Percentiles rank a stretch among this genome's conserved stretches.
These are phyloP conservation scores for Sminthurides bifidus DNA, from an alignment of 1,140 invertebrate species.

Conservation along the genomic window DNA sequence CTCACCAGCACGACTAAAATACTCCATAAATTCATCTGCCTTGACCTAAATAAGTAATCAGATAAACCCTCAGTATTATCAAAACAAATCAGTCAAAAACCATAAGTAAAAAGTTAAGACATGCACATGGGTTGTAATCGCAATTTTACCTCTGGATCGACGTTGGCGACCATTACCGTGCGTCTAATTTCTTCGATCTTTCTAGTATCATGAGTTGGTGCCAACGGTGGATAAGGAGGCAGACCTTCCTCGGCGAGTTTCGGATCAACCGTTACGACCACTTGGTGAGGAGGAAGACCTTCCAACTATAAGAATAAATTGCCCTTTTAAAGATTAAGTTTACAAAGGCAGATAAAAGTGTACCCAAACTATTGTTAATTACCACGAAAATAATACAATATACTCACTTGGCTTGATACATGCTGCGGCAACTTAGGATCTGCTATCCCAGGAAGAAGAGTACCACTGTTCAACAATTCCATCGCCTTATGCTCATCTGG, in stretches of 20 bases:
- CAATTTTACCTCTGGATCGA: slow-evolving; percentile 48
- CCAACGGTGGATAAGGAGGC: slow-evolving; percentile 82
- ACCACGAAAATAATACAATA: not conserved
- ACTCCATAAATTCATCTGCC: slow-evolving; percentile 67
- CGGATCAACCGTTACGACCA: slow-evolving; percentile 84
- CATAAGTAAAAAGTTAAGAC: slow-evolving; percentile 18
- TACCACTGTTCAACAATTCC: slow-evolving; percentile 76
- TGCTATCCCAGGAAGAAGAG: slow-evolving; percentile 60
- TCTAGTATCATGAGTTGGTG: slow-evolving; percentile 72
- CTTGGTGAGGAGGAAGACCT: slow-evolving; percentile 63
- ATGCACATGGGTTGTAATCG: not conserved
- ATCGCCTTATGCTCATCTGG: slow-evolving; percentile 88
- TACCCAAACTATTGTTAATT: not conserved
- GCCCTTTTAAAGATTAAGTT: not conserved
- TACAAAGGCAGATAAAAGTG: not conserved
- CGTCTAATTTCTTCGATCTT: slow-evolving; percentile 94
- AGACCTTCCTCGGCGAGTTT: slow-evolving; percentile 68
- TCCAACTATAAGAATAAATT: slow-evolving; percentile 48
- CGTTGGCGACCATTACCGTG: slow-evolving; percentile 69
- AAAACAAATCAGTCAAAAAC: slow-evolving; percentile 1
- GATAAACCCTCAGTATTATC: not conserved
- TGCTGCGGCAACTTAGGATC: slow-evolving; percentile 78
- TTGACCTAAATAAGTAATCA: slow-evolving; percentile 34
- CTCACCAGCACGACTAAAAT: slow-evolving; percentile 75
- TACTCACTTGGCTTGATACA: slow-evolving; percentile 58